Conservation (phyloP, 2,888 invertebrate genomes). For the Formica aserva region DNA sequence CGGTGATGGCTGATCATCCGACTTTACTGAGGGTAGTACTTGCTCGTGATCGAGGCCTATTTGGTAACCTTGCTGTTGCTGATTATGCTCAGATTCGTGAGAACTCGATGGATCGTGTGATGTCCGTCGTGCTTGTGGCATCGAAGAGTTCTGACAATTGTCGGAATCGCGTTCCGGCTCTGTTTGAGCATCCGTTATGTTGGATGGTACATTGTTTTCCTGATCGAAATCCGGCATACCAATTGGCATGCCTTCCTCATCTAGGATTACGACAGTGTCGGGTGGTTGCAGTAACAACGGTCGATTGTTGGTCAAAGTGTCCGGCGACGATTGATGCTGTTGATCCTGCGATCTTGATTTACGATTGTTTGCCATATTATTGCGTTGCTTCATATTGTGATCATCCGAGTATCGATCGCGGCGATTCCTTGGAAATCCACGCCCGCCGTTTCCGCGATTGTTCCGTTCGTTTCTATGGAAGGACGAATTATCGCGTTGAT, state of each 20-base stretch:
- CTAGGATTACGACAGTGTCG: slow-evolving; percentile 77
- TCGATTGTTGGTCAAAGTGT: slow-evolving; percentile 70
- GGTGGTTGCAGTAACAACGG: slow-evolving; percentile 73
- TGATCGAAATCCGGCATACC: slow-evolving; percentile 72
- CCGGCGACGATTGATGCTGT: slow-evolving; percentile 69
- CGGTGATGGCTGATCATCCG: slow-evolving; percentile 53
- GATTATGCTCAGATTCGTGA: slow-evolving; percentile 52
- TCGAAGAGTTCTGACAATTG: slow-evolving; percentile 26
- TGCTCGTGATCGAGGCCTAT: slow-evolving; percentile 57
- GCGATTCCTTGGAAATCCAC: slow-evolving; percentile 78
- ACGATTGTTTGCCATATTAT: slow-evolving; percentile 70
- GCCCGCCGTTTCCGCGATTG: slow-evolving; percentile 66
- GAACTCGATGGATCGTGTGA: slow-evolving; percentile 53
- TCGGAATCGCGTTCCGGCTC: slow-evolving; percentile 54
- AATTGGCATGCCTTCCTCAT: slow-evolving; percentile 78
- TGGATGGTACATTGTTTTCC: slow-evolving; percentile 45
- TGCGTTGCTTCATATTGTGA: slow-evolving; percentile 73
- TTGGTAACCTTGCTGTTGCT: slow-evolving; percentile 39
- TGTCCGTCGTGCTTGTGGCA: slow-evolving; percentile 46
- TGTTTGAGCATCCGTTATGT: slow-evolving; percentile 26
- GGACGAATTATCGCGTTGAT: slow-evolving; percentile 71
- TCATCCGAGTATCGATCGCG: slow-evolving; percentile 80
- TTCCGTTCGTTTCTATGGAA: slow-evolving; percentile 79
- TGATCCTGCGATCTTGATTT: slow-evolving; percentile 70
- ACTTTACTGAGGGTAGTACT: slow-evolving; percentile 1